Percentiles rank a stretch among this genome's conserved stretches.
Evolutionary conservation across 2,888 invertebrate species (phyloP).

Genomic region (Spodoptera picta): DNA sequence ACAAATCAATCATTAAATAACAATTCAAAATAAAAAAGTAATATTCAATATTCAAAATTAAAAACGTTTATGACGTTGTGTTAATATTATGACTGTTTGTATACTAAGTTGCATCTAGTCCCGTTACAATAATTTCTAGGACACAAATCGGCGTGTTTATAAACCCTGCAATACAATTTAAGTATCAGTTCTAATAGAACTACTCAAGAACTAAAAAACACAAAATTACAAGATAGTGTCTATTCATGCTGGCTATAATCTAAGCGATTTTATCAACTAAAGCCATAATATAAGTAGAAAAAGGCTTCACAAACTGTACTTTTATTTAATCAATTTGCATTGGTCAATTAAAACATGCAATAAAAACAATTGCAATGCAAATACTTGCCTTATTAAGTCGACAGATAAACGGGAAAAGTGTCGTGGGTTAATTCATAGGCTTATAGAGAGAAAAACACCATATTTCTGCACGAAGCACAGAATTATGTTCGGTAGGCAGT

Average conservation of each 20-base stretch:
- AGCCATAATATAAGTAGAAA: slow-evolving; percentile 27
- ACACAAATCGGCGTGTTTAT: not conserved
- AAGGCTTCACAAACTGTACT: slow-evolving; percentile 43
- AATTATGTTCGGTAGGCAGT: no score
- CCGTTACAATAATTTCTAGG: no score
- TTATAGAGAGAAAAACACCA: no score
- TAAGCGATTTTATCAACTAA: slow-evolving; percentile 36
- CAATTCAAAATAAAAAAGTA: no score
- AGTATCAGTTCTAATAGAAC: slow-evolving; percentile 5
- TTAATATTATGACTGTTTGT: no score
- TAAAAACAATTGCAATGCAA: slow-evolving; percentile 67
- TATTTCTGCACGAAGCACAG: no score
- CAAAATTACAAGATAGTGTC: slow-evolving; percentile 24
- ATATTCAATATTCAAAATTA: no score
- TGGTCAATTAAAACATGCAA: slow-evolving; percentile 58
- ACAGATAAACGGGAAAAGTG: slow-evolving; percentile 57
- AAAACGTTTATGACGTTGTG: no score
- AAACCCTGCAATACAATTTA: slow-evolving; percentile 4
- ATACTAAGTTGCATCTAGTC: not conserved
- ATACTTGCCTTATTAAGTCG: slow-evolving; percentile 65
- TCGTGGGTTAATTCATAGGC: slow-evolving; percentile 33
- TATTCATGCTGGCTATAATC: slow-evolving; percentile 17
- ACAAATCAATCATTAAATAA: no score
- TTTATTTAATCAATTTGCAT: slow-evolving; percentile 60
- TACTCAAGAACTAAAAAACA: not conserved